A percentile compares a stretch with the other conserved stretches of the same genome.
These are phyloP conservation scores for Pteropus rufus DNA, from an alignment of 2,797 vertebrate genomes.

Conservation along the genomic window DNA sequence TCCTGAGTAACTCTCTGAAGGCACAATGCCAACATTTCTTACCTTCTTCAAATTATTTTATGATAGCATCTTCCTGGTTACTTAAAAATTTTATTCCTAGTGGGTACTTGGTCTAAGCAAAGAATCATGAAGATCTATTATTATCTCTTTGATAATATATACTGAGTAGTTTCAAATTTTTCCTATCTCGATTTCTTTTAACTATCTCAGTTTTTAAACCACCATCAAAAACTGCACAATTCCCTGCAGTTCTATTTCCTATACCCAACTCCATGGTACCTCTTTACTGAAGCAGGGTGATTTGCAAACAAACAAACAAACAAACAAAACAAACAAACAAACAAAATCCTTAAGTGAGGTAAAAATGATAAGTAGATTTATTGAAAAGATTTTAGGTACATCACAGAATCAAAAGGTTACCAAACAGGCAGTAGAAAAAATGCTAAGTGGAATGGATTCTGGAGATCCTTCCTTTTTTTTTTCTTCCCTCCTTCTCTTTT, in stretches of 20 bases:
- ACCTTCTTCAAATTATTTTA: background rate
- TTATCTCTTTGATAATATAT: background rate
- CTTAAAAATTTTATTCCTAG: background rate
- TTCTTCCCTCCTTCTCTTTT: background rate
- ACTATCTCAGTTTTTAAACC: background rate
- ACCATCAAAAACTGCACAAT: background rate
- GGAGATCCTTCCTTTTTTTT: background rate
- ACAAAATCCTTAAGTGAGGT: too few relatives aligned
- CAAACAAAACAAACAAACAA: background rate
- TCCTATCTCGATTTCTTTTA: background rate
- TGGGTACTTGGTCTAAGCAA: background rate
- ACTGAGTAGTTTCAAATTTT: background rate
- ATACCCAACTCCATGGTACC: background rate
- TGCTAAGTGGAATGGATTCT: background rate
- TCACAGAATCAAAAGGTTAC: background rate
- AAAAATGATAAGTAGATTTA: background rate
- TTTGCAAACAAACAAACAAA: background rate
- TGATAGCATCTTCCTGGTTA: background rate
- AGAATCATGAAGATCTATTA: background rate
- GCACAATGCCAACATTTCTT: background rate
- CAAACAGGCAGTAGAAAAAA: background rate
- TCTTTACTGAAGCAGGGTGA: background rate
- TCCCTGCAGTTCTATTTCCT: background rate
- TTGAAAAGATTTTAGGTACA: background rate
- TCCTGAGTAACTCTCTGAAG: background rate